These are phyloP conservation scores for Quadroppia sp. DNA, from an alignment of 2,888 invertebrate species.

Conservation along the genomic window DNA sequence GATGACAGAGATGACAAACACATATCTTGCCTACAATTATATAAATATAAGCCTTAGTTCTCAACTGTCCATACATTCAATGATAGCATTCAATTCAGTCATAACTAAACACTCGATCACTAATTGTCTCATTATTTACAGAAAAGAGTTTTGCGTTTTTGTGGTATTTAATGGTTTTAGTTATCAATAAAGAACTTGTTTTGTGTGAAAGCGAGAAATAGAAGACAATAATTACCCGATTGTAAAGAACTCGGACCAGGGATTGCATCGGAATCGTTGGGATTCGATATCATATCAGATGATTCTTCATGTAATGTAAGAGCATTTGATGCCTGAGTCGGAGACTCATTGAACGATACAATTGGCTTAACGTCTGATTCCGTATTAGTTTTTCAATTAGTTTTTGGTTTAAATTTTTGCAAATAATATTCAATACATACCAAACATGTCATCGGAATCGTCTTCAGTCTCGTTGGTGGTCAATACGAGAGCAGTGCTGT, in stretches of 20 bases:
- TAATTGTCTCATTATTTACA: neutral
- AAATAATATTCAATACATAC: neutral
- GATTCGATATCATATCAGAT: neutral
- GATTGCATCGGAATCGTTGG: neutral
- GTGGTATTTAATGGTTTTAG: too few species aligned
- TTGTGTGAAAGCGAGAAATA: neutral
- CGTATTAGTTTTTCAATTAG: neutral
- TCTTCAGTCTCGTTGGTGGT: slow-evolving; percentile 19
- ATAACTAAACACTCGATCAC: neutral
- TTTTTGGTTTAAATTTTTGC: neutral
- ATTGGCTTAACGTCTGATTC: slow-evolving; percentile 42
- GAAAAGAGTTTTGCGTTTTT: neutral
- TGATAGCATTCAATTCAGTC: neutral
- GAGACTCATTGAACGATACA: slow-evolving; percentile 43
- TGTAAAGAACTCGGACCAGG: slow-evolving; percentile 15
- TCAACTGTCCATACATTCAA: neutral
- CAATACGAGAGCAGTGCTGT: neutral
- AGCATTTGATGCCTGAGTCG: slow-evolving; percentile 23
- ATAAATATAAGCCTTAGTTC: neutral
- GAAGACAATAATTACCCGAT: neutral
- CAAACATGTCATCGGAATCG: slow-evolving; percentile 39
- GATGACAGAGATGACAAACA: slow-evolving; percentile 44
- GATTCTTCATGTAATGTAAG: neutral
- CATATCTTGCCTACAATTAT: slow-evolving; percentile 42
- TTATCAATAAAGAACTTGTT: too few species aligned